phyloP scores from a whole-genome alignment of 2,888 invertebrate species.

The Baccha elongata region DNA sequence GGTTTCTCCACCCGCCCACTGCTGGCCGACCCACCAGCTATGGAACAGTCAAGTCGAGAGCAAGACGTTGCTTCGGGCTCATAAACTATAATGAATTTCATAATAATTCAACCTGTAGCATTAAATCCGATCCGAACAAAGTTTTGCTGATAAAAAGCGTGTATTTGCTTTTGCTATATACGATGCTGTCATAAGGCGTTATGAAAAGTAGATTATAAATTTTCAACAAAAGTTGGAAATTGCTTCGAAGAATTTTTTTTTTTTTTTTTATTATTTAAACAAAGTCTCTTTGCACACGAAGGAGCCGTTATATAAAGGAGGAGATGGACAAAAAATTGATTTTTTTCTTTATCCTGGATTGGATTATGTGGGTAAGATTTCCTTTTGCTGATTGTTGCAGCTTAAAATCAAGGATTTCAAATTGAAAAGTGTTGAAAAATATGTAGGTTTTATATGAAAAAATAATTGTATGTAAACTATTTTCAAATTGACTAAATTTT shows the following conservation, averaged over 20 bases:
- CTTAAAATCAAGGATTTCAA: too few relatives aligned
- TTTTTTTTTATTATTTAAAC: slow-evolving; percentile 24
- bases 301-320: neutral
- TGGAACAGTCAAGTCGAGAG: slow-evolving; percentile 1
- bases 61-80: neutral
- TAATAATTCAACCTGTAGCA: slow-evolving; percentile 41
- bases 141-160: neutral
- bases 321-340: neutral
- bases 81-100: slow-evolving; percentile 14
- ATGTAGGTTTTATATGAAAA: too few relatives aligned
- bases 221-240: slow-evolving; percentile 18
- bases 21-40: too few relatives aligned
- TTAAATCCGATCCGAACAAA: slow-evolving; percentile 7
- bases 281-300: neutral
- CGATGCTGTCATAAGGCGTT: slow-evolving; percentile 12
- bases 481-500: too few relatives aligned
- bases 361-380: neutral
- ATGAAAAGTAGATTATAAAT: slow-evolving; percentile 50
- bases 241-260: slow-evolving; percentile 17
- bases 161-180: slow-evolving; percentile 5
- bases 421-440: too few relatives aligned
- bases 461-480: too few relatives aligned
- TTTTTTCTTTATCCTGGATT: neutral
- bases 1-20: too few relatives aligned
- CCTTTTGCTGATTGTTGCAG: too few relatives aligned